Evolutionary conservation across 2,888 invertebrate species (phyloP), one percentile per base, ranked within the genome.

Genomic region (Netelia melanura): DNA sequence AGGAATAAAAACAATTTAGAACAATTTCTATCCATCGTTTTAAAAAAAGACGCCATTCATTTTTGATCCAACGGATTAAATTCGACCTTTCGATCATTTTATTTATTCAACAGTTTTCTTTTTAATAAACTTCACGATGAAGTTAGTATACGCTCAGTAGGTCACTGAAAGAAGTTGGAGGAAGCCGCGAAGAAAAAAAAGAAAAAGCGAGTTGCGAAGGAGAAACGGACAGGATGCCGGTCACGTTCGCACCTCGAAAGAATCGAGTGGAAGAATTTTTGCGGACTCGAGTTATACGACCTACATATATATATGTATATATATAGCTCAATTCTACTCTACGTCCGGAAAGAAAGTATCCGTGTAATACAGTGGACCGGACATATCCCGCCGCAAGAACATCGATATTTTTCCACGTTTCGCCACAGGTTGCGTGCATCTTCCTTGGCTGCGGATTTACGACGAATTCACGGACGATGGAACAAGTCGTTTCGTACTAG

Each of bases 221-320:
- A 21, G 48, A 56, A 58, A 70, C 52, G 61, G 30, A 61, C 68
- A 62, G 48, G 8, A 38, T 38, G 38, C 70, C 21, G 70, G 70
- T 78, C 78, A 78, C 78, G 78, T 70, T 78, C 70, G 30, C 23
- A 67, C 58, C 38, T 17, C 52, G 70, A 70, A 61, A 52, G 70
- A 62, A 70, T 78, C 48, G 48, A 21, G 30, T 9, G 21, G 54
- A 78, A 78, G 70, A 62, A 70, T 78, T 52, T 68, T 62, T 68
- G 25, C 10, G 6, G 58, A 25, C 38, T 17, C 11, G 38, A 78
- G 78, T 38, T 38, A 38, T 38, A 38, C 38, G 38, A 38, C 38
- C 38, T 38, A 38, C 0, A 38, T 38, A 38, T 38, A 38, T 38
- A 38, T 38, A 38, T 38, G 3, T 38, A 38, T 68, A 21, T 44